phyloP scores from a whole-genome alignment of 2,888 invertebrate species.

The Monoplex corrugatus region DNA sequence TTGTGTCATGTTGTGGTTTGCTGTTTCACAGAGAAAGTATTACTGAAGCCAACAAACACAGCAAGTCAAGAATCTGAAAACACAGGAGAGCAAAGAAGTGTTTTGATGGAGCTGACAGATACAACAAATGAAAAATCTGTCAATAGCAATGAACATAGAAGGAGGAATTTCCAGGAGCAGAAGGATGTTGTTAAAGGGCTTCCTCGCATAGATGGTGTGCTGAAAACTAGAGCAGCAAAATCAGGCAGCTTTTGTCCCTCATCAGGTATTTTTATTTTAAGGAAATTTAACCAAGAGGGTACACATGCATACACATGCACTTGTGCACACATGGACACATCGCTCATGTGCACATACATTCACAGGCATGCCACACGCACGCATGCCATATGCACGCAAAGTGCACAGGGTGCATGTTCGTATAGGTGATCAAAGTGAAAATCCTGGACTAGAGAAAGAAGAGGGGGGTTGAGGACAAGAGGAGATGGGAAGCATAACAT shows the following conservation, averaged over 20 bases:
- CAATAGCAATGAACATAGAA: background rate
- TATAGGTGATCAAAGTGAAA: too few relatives aligned
- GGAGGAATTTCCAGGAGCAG: background rate
- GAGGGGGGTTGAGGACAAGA: too few relatives aligned
- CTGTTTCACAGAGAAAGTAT: conserved; percentile 38
- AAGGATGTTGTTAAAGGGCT: background rate
- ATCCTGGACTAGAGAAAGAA: too few relatives aligned
- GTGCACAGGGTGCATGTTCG: too few relatives aligned
- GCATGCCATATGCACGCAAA: background rate
- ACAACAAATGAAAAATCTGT: too few relatives aligned
- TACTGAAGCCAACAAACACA: conserved; percentile 2
- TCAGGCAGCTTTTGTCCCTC: background rate
- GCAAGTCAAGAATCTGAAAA: background rate
- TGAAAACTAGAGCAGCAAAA: background rate
- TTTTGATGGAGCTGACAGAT: too few relatives aligned
- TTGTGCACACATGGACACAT: background rate
- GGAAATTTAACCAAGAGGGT: background rate
- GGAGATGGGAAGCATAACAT: too few relatives aligned
- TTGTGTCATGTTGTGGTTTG: conserved; percentile 25
- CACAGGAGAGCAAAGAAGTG: background rate
- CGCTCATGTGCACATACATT: background rate
- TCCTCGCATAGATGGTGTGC: background rate
- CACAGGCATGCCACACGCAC: background rate
- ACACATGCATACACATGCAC: background rate
- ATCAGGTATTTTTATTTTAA: background rate